phyloP scores from a whole-genome alignment of 30 jellyfish, hydroid and myxozoan species.

The Aurelia aurita complex sp. Pacific region DNA sequence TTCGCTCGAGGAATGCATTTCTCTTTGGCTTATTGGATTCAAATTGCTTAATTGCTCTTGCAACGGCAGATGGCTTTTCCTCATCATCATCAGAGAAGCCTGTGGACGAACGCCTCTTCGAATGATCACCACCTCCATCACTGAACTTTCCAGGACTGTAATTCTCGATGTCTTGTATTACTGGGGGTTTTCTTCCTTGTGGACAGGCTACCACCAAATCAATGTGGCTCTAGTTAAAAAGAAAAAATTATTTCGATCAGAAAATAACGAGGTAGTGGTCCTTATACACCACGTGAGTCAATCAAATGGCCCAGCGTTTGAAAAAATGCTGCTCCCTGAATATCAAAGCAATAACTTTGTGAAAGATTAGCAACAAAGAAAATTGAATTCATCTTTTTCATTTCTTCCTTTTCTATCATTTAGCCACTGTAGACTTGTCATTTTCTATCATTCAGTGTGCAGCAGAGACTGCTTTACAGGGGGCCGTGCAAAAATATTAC shows the following conservation, averaged over 20 bases:
- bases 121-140: neutral
- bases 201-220: slow-evolving; percentile 94
- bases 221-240: slow-evolving; percentile 56
- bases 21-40: slow-evolving; percentile 43
- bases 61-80: slow-evolving; percentile 28
- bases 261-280: neutral
- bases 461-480: too few species aligned
- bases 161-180: slow-evolving; percentile 47
- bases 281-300: neutral
- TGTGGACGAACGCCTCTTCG: neutral
- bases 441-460: too few species aligned
- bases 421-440: too few species aligned
- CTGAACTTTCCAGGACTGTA: slow-evolving; percentile 4
- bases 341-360: too few species aligned
- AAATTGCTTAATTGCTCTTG: slow-evolving; percentile 52
- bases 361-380: too few species aligned
- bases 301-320: too few species aligned
- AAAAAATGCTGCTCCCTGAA: too few species aligned
- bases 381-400: too few species aligned
- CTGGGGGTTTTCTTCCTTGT: slow-evolving; percentile 89
- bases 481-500: too few species aligned
- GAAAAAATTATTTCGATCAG: neutral
- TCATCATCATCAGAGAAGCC: slow-evolving; percentile 3
- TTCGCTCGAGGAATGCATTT: slow-evolving; percentile 23
- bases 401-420: too few species aligned